Percentiles rank a stretch among this genome's conserved stretches.
These are phyloP conservation scores for Apostichopus parvimensis DNA, from an alignment of 35 echinoderm and acorn worm genomes.

Conservation along the genomic window DNA sequence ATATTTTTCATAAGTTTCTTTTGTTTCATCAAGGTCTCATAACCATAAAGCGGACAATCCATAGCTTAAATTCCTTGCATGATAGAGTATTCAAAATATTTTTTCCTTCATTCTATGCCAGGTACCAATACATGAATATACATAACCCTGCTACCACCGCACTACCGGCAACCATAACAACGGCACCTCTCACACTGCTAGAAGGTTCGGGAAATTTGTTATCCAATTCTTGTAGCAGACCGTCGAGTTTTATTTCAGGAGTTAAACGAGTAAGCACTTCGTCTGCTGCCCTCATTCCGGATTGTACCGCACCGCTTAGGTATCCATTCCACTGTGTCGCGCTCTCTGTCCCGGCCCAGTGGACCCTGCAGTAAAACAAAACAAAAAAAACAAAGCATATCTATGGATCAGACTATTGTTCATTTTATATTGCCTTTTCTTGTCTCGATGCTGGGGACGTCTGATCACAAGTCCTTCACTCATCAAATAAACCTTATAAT, in stretches of 20 bases:
- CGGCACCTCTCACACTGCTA: not conserved
- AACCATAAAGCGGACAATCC: too few relatives aligned
- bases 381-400: too few relatives aligned
- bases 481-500: too few relatives aligned
- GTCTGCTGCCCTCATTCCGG: conserved; percentile 81
- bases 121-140: not conserved
- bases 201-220: not conserved
- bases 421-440: too few relatives aligned
- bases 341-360: conserved; percentile 98
- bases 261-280: conserved; percentile 67
- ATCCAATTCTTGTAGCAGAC: conserved; percentile 59
- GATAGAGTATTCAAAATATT: too few relatives aligned
- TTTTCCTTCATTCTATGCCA: not conserved
- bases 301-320: conserved; percentile 90
- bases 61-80: too few relatives aligned
- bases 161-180: not conserved
- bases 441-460: too few relatives aligned
- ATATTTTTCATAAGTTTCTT: too few relatives aligned
- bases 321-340: conserved; percentile 80
- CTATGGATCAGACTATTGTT: too few relatives aligned
- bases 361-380: conserved; percentile 53
- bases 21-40: too few relatives aligned
- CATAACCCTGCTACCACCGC: not conserved
- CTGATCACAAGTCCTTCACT: too few relatives aligned
- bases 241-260: conserved; percentile 32